Evolutionary conservation across 1,140 invertebrate species (phyloP), one percentile per base, ranked within the genome.

Genomic region (Drosophila funebris): DNA sequence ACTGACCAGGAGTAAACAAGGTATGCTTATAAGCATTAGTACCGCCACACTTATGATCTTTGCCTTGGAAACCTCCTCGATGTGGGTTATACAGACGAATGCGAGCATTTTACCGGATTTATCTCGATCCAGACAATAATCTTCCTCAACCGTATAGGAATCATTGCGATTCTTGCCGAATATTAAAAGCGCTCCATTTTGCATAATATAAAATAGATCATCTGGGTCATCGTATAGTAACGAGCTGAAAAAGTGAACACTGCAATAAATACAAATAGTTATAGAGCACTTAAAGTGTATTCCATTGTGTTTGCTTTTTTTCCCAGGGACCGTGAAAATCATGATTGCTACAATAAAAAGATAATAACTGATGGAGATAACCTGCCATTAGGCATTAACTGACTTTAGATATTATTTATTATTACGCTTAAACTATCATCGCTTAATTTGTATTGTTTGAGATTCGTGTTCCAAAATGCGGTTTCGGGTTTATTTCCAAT

Each of bases 11-110:
- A 90, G 72, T 4, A 91, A 58, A 6, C 90, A 91, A 0, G 90
- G 90, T 31, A 91, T 90, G 14, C 90, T 91, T 0, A 91, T 56
- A 0, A 91, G 71, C 90, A 91, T 91, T 3, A 91, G 43, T n/a
- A 90, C 60, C 0, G 88, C 85, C 11, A 90, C 76, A 9, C 77
- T 80, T 8, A 91, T 43, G 0, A 88, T 63, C 69, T 72, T 72
- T 3, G 69, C 69, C 27, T 72, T 58, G 6, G 69, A 72, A 0
- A 72, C 44, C 53, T 91, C 90, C 27, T 88, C 88, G 3, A 90
- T 80, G 18, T 90, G 72, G 1, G 88, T 81, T 1, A 91, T 87
- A 29, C 90, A 91, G 0, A 84, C 76, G n/a, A 91, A 90, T 0
- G 89, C 90, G 37, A 88, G 73, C 20, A 88, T 39, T 1, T 67